Evolutionary conservation across 2,797 vertebrate species (phyloP).

Genomic region (Eulemur rubriventer): DNA sequence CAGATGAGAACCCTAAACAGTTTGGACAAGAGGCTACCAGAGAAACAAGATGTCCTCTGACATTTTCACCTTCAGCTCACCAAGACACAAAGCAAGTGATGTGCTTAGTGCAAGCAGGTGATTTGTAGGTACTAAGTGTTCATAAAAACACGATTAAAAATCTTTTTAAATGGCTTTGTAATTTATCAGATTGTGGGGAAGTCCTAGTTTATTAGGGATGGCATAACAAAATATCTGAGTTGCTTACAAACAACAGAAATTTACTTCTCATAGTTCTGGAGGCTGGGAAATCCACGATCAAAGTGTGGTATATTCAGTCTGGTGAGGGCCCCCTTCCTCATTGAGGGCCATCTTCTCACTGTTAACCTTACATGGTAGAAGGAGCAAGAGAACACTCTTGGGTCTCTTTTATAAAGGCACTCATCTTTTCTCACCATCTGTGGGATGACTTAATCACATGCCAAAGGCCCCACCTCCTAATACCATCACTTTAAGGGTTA

Average conservation of each 20-base stretch:
- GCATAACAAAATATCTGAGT: not conserved
- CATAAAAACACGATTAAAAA: constrained; percentile 83
- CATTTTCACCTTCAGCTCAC: constrained; percentile 69
- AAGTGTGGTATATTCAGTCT: too few relatives aligned
- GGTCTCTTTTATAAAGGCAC: not conserved
- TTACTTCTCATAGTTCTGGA: not conserved
- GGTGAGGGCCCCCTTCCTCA: fast-evolving
- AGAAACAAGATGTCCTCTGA: constrained; percentile 81
- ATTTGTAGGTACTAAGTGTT: constrained; percentile 81
- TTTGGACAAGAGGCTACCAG: constrained; percentile 40
- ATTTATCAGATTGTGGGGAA: constrained; percentile 61
- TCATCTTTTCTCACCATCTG: not conserved
- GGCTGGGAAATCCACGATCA: not conserved
- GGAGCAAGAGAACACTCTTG: not conserved
- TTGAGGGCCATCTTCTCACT: not conserved
- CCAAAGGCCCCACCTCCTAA: not conserved
- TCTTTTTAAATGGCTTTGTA: not conserved
- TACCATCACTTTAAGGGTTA: not conserved
- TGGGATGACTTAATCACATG: not conserved
- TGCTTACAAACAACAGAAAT: not conserved
- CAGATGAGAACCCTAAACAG: constrained; percentile 1
- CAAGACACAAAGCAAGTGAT: constrained; percentile 73
- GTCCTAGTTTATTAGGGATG: not conserved
- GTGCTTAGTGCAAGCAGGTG: constrained; percentile 76
- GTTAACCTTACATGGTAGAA: not conserved